These are phyloP conservation scores for Odontophorus gujanensis DNA, from an alignment of 2,113 vertebrate genomes.

Conservation along the genomic window DNA sequence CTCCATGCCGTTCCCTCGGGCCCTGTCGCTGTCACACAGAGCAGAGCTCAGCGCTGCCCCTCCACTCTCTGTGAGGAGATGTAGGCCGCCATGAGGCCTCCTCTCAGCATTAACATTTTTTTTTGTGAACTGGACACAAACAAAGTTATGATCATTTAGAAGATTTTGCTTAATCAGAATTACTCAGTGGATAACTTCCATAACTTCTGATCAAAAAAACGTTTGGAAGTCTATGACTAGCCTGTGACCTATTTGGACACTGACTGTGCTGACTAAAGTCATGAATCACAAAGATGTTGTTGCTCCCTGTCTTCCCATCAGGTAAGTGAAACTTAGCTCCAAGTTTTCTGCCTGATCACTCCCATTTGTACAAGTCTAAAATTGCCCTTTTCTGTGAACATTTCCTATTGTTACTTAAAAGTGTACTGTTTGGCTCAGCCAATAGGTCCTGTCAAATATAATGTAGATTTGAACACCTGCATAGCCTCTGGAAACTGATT, in stretches of 20 bases:
- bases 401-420: constrained; percentile 32
- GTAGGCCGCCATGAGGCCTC: neutral
- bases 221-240: neutral
- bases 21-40: neutral
- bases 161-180: neutral
- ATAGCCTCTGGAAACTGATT: constrained; percentile 43
- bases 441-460: constrained; percentile 2
- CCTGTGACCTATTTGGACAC: neutral
- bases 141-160: neutral
- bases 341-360: neutral
- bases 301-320: neutral
- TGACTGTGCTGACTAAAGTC: neutral
- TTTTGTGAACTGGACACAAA: neutral
- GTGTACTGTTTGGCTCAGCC: neutral
- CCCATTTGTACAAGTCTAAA: neutral
- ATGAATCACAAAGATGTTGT: neutral
- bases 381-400: neutral
- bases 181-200: neutral
- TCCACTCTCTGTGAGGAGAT: neutral
- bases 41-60: neutral
- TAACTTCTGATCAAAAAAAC: neutral
- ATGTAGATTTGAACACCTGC: neutral
- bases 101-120: neutral
- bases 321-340: neutral
- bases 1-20: neutral